Conservation (phyloP, 1,140 invertebrate species). For the Bombus balteatus region DNA sequence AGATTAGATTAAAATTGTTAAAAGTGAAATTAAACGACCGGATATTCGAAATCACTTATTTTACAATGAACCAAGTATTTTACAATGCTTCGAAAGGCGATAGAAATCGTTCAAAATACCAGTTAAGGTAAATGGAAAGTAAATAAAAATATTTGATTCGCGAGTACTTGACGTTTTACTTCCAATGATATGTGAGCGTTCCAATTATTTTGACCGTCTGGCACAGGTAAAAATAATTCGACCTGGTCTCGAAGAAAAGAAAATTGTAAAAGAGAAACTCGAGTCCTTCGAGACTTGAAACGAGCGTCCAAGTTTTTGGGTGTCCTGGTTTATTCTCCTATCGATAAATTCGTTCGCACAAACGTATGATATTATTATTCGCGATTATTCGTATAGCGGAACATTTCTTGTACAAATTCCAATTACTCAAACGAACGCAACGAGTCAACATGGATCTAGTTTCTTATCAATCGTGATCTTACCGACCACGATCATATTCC, state of each 20-base stretch:
- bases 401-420: not conserved
- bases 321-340: not conserved
- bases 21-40: too few relatives aligned
- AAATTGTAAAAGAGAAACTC: slow-evolving; percentile 24
- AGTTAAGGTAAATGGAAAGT: not conserved
- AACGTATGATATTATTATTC: not conserved
- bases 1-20: too few relatives aligned
- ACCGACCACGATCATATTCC: not conserved
- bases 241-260: not conserved
- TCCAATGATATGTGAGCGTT: not conserved
- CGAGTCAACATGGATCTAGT: not conserved
- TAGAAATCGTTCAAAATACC: not conserved
- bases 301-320: not conserved
- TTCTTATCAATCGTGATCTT: not conserved
- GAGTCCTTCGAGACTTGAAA: not conserved
- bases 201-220: not conserved
- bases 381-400: too few relatives aligned
- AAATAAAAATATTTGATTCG: not conserved
- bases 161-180: not conserved
- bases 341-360: not conserved
- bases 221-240: not conserved
- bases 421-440: not conserved
- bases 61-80: too few relatives aligned
- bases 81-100: too few relatives aligned
- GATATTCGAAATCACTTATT: too few relatives aligned